Conservation (phyloP, 2,888 invertebrate genomes). For the Chymomyza caudatula region DNA sequence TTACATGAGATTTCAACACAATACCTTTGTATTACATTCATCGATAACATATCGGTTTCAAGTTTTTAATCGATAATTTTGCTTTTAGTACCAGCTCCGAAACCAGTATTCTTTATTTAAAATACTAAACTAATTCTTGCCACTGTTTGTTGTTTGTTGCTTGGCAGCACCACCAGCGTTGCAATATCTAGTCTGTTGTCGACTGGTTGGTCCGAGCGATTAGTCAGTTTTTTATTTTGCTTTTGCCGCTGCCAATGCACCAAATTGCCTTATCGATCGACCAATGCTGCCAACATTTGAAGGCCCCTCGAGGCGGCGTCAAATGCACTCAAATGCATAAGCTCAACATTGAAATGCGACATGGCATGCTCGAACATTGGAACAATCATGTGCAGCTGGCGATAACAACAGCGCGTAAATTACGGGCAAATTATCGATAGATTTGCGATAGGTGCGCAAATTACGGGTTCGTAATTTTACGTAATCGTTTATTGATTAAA, state of each 20-base stretch:
- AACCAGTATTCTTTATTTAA: not conserved
- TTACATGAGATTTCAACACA: no score
- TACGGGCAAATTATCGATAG: conserved; percentile 63
- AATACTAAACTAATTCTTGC: not conserved
- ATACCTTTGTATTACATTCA: no score
- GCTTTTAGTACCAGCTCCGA: no score
- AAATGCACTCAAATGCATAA: conserved; percentile 19
- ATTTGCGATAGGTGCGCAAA: conserved; percentile 48
- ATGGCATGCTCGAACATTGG: not conserved
- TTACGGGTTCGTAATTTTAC: conserved; percentile 34
- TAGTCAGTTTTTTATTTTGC: conserved; percentile 31
- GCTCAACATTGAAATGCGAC: not conserved
- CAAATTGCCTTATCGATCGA: conserved; percentile 57
- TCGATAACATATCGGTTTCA: no score
- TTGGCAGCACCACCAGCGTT: conserved; percentile 57
- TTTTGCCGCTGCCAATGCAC: conserved; percentile 23
- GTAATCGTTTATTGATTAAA: conserved; percentile 44
- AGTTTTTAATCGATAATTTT: no score
- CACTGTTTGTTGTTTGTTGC: conserved; percentile 36
- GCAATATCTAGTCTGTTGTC: conserved; percentile 39
- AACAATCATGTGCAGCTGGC: not conserved
- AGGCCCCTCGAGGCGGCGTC: conserved; percentile 8
- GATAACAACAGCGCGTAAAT: conserved; percentile 58
- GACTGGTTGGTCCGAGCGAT: conserved; percentile 1
- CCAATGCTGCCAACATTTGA: conserved; percentile 26